Base-by-base conservation (phyloP, 2,113 vertebrate species). In the Neomonachus schauinslandi region DNA sequence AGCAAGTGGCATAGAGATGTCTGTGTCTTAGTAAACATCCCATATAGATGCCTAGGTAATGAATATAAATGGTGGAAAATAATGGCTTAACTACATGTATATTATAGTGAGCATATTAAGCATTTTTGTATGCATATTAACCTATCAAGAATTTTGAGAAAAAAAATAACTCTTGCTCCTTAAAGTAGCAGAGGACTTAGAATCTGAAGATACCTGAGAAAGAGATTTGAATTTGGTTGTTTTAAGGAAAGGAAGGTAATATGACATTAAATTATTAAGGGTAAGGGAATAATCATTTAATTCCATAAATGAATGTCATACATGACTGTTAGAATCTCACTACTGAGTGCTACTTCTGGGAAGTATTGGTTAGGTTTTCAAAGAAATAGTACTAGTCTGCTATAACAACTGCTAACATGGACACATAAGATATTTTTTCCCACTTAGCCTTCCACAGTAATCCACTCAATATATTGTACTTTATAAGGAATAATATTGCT, bases 381-480 rank as follows among this genome's bases (percentile, higher is more conserved):
- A 88, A 51, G 85, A 87, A 95, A 39, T 42, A 28, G 19, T 31
- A 31, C 33, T 84, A 82, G 33, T 21, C 42, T 46, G 9, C 33
- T 2, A 4, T n/a, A 46, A 39, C 22, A 80, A 14, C 36, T 49
- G 15, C 19, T 71, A 67, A 51, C 67, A 2, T 57, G 33, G 31
- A 42, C 21, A 39, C 26, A 42, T 9, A 55, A 4, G 39, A 24
- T 72, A 87, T 5, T 97, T 96, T 90, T 65, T 94, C 95, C 94
- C 65, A 36, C 7, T 96, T 98, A 67, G 21, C 57, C 14, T 93
- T 69, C 82, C 84, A 59, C 13, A 53, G 65, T 93, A 94, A 97
- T 97, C 94, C 88, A 77, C 97, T 97, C 87, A 92, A 57, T 96
- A 67, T 86, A 91, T 93, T 97, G 84, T 89, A 96, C 79, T 92